A percentile compares a stretch with the other conserved stretches of the same genome.
Evolutionary conservation across 2,113 vertebrate species (phyloP).

Genomic region (Crotalus helleri): DNA sequence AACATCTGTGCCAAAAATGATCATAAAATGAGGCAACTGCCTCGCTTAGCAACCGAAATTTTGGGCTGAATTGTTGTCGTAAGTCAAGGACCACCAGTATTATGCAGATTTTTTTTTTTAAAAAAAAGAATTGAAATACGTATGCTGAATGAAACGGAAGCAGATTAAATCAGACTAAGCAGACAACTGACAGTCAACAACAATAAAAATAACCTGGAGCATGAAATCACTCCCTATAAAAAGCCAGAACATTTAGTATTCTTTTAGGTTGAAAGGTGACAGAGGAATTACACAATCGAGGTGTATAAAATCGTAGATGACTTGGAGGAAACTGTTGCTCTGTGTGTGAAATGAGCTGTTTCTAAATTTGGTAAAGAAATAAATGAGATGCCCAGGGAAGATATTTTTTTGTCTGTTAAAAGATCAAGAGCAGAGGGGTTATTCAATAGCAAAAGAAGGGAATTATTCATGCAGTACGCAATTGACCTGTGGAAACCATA

Average conservation of each 20-base stretch:
- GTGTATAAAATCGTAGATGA: neutral
- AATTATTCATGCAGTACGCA: neutral
- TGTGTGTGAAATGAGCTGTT: neutral
- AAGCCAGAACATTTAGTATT: neutral
- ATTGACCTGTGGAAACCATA: neutral
- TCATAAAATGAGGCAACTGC: neutral
- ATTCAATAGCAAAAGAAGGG: neutral
- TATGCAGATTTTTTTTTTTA: neutral
- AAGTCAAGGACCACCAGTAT: too few species aligned
- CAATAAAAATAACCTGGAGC: neutral
- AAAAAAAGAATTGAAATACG: too few species aligned
- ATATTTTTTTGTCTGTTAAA: neutral
- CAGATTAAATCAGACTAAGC: neutral
- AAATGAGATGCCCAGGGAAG: neutral
- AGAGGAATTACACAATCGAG: neutral
- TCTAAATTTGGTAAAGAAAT: neutral
- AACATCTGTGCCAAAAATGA: neutral
- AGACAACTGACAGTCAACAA: neutral
- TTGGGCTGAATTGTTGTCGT: too few species aligned
- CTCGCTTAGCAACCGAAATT: too few species aligned
- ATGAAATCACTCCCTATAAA: neutral
- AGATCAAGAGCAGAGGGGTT: neutral
- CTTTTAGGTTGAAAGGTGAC: neutral
- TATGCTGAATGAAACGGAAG: neutral
- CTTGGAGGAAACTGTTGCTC: neutral